phyloP scores from a whole-genome alignment of 1,140 invertebrate genomes.

The Cryptotermes secundus region DNA sequence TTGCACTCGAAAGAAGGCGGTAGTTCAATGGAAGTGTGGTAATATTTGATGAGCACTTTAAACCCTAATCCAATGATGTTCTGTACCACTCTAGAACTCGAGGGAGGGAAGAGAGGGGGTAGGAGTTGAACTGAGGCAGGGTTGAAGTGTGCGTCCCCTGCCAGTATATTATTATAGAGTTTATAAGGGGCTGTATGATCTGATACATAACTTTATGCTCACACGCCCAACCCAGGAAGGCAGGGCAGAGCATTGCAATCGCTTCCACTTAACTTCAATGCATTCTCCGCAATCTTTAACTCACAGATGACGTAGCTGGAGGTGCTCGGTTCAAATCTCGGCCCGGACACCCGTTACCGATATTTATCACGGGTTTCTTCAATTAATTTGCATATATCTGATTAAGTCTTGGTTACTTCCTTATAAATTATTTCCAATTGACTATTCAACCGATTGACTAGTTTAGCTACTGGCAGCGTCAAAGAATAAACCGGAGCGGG shows the following conservation, averaged over 20 bases:
- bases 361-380: no score
- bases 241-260: no score
- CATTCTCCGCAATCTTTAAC: neutral
- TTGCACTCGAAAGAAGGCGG: neutral
- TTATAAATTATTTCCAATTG: no score
- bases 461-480: no score
- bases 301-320: no score
- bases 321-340: no score
- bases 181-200: neutral
- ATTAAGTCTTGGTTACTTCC: no score
- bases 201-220: neutral
- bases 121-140: neutral
- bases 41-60: conserved; percentile 20
- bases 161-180: neutral
- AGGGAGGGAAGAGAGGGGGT: neutral
- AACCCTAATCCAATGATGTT: conserved; percentile 15
- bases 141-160: neutral
- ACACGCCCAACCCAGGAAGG: no score
- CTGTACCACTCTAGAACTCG: conserved; percentile 10
- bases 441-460: no score
- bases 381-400: no score
- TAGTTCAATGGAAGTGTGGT: conserved; percentile 2
- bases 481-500: neutral
- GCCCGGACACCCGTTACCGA: no score
- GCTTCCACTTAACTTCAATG: neutral